phyloP scores from a whole-genome alignment of 1,140 invertebrate species.

The Argopecten irradians region DNA sequence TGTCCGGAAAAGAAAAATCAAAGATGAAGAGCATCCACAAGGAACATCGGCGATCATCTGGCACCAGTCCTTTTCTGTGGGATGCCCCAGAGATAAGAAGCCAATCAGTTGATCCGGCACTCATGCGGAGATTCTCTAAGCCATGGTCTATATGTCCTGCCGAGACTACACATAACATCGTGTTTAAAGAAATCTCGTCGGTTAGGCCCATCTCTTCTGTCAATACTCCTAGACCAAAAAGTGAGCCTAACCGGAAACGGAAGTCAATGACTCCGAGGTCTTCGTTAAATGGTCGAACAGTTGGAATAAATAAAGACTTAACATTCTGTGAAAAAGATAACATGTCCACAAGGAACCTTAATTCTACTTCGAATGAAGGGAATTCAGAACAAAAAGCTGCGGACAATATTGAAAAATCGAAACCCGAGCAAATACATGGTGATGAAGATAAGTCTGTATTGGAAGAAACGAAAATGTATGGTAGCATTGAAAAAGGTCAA shows the following conservation, averaged over 20 bases:
- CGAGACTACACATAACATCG: slow-evolving; percentile 44
- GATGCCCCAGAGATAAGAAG: slow-evolving; percentile 30
- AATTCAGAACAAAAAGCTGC: background rate
- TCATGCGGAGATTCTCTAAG: slow-evolving; percentile 29
- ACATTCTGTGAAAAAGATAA: background rate
- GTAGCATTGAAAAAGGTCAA: background rate
- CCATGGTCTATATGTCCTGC: slow-evolving; percentile 43
- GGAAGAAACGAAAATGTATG: background rate
- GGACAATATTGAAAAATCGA: background rate
- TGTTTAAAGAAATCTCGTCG: slow-evolving; percentile 33
- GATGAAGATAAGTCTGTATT: background rate
- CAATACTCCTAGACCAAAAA: slow-evolving; percentile 7
- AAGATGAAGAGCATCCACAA: slow-evolving; percentile 18
- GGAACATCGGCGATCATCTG: slow-evolving; percentile 39
- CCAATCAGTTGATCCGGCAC: background rate
- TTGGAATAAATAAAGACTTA: background rate
- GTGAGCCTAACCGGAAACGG: background rate
- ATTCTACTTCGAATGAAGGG: background rate
- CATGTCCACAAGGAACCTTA: background rate
- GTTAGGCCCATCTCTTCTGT: background rate
- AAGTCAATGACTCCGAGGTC: background rate
- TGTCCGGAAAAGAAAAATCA: slow-evolving; percentile 37
- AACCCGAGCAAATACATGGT: background rate
- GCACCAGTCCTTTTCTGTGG: slow-evolving; percentile 26
- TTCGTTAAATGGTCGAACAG: background rate